These are phyloP conservation scores for Drosophila elegans DNA, from an alignment of 1,140 invertebrate genomes.

Conservation along the genomic window DNA sequence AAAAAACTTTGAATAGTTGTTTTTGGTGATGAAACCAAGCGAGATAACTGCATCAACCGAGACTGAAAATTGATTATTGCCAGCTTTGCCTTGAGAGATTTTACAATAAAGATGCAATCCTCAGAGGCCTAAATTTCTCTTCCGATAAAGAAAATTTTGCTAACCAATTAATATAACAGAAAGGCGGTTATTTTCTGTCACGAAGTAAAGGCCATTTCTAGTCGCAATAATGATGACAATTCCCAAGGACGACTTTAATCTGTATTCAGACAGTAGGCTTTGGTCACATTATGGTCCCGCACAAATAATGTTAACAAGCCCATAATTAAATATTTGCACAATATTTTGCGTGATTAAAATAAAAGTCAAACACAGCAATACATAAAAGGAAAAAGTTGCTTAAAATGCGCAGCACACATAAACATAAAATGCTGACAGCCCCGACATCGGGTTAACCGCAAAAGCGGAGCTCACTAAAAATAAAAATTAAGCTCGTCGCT, in stretches of 20 bases:
- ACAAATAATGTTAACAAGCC: conserved; percentile 78
- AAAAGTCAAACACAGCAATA: conserved; percentile 60
- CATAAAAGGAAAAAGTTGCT: conserved; percentile 38
- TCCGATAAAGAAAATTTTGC: background rate
- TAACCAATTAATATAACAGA: background rate
- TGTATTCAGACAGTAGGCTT: conserved; percentile 35
- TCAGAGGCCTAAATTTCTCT: too few relatives aligned
- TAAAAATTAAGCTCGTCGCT: conserved; percentile 64
- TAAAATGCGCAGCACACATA: conserved; percentile 68
- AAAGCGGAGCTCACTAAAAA: conserved; percentile 67
- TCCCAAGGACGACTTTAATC: conserved; percentile 35
- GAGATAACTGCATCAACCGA: conserved; percentile 13
- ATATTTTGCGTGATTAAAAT: conserved; percentile 79
- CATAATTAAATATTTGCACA: conserved; percentile 79
- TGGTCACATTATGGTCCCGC: conserved; percentile 52
- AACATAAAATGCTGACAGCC: conserved; percentile 37
- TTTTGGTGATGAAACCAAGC: conserved; percentile 20
- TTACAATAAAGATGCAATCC: background rate
- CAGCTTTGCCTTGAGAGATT: background rate
- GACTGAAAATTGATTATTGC: conserved; percentile 8
- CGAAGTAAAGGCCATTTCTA: background rate
- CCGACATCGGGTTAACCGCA: conserved; percentile 38
- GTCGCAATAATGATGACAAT: conserved; percentile 9
- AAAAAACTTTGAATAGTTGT: conserved; percentile 20
- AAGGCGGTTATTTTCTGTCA: background rate